Evolutionary conservation across 2,888 invertebrate genomes (phyloP), one percentile per base, ranked within the genome.

Genomic region (Notodonta dromedarius): DNA sequence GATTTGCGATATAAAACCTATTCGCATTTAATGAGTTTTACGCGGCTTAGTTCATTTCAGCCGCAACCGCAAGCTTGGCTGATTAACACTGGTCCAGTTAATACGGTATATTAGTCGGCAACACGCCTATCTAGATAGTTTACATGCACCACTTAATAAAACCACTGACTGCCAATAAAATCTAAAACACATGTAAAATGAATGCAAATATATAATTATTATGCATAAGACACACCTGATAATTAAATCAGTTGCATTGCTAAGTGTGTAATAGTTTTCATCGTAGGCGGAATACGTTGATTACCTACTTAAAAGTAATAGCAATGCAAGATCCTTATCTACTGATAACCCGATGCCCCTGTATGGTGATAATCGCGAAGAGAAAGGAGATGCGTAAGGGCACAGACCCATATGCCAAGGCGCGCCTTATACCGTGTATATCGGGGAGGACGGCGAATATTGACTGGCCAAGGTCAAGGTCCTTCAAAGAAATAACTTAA

Each of bases 141-240:
- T 48, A 55, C 57, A 52, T 24, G 42, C 60, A 56, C 55, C 16
- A 42, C 66, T 71, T 69, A 70, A 66, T 69, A 63, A 71, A 65
- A 58, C 63, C 66, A 60, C 55, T 59, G 51, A 56, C 53, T 51
- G 13, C 50, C 58, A 51, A 55, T 56, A 56, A 62, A 57, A 55
- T 57, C 61, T 61, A 32, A 40, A 57, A 60, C 64, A 57, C 48
- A 62, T 58, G 50, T 56, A 24, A 48, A 48, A 46, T 35, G 6
- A 39, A 55, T 55, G 55, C 40, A 40, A 55, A 55, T 40, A 16
- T 9, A 48, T 48, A 9, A 42, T 42, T 42, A 42, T 11, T 46
- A 46, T 46, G n/a, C 7, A 16, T 16, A 32, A n/a, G 12, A 12
- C 13, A 52, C 32, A 52, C 11, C n/a, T 51, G 4, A 24, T 51